A percentile compares a stretch with the other conserved stretches of the same genome.
Evolutionary conservation across 2,113 vertebrate species (phyloP).

Genomic region (Meles meles): DNA sequence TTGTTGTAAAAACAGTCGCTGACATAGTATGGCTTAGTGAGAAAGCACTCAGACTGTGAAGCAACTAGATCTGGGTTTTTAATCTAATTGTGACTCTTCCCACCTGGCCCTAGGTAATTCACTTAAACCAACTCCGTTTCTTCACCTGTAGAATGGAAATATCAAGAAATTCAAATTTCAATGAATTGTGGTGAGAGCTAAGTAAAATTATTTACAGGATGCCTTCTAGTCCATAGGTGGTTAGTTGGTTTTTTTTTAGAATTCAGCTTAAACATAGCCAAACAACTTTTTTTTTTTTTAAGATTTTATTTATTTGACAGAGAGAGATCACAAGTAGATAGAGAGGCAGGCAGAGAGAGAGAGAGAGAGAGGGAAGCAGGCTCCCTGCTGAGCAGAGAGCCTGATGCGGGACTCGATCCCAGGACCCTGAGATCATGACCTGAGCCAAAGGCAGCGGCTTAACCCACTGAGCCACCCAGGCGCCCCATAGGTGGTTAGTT

Average conservation of each 20-base stretch:
- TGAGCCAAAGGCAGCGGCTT: no score
- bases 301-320: no score
- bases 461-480: no score
- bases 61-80: neutral
- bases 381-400: no score
- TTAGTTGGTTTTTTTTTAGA: neutral
- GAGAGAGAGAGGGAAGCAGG: no score
- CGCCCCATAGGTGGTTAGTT: neutral
- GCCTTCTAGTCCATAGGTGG: neutral
- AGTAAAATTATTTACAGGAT: neutral
- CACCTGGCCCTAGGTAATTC: neutral
- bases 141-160: neutral
- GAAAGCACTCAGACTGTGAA: neutral
- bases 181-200: neutral
- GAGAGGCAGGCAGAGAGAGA: no score
- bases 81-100: neutral
- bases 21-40: neutral
- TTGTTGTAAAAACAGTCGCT: neutral
- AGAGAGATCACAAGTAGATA: no score
- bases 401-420: no score
- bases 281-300: no score
- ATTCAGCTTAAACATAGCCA: no score
- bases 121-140: neutral
- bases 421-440: no score
- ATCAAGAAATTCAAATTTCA: neutral